Evolutionary conservation across 2,888 invertebrate species (phyloP).

Genomic region (Melanophora roralis): DNA sequence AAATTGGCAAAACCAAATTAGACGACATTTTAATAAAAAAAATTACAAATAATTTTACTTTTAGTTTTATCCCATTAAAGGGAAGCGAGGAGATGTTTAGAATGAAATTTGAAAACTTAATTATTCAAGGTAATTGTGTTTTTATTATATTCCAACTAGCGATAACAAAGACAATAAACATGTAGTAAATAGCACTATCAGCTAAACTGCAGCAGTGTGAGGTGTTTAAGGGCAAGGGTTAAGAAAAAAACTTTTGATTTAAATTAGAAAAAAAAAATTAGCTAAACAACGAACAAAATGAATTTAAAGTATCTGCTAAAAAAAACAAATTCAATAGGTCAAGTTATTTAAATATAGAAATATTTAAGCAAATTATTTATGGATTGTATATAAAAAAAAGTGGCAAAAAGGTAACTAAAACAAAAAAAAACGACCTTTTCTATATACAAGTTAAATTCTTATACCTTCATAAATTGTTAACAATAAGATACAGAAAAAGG

Average conservation of each 20-base stretch:
- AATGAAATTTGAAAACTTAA: constrained; percentile 6
- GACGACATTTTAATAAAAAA: constrained; percentile 39
- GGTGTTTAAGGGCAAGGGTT: constrained; percentile 29
- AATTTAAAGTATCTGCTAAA: background rate
- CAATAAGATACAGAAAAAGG: too few relatives aligned
- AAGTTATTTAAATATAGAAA: background rate
- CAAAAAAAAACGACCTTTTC: too few relatives aligned
- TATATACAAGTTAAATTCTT: too few relatives aligned
- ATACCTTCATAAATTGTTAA: too few relatives aligned
- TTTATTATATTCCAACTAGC: background rate
- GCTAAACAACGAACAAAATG: background rate
- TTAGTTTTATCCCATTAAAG: background rate
- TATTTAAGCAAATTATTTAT: too few relatives aligned
- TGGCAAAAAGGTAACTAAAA: too few relatives aligned
- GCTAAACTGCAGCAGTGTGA: background rate
- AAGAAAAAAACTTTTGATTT: background rate
- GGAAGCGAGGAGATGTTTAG: background rate
- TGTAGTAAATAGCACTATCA: background rate
- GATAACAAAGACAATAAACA: constrained; percentile 22
- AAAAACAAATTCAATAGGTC: background rate
- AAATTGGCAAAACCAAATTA: constrained; percentile 37
- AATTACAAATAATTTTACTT: constrained; percentile 11
- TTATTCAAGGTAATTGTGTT: constrained; percentile 44
- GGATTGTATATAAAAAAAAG: too few relatives aligned
- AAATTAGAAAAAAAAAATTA: background rate